These are phyloP conservation scores for Hippoglossus stenolepis DNA, from an alignment of 2,113 vertebrate genomes.

Conservation along the genomic window DNA sequence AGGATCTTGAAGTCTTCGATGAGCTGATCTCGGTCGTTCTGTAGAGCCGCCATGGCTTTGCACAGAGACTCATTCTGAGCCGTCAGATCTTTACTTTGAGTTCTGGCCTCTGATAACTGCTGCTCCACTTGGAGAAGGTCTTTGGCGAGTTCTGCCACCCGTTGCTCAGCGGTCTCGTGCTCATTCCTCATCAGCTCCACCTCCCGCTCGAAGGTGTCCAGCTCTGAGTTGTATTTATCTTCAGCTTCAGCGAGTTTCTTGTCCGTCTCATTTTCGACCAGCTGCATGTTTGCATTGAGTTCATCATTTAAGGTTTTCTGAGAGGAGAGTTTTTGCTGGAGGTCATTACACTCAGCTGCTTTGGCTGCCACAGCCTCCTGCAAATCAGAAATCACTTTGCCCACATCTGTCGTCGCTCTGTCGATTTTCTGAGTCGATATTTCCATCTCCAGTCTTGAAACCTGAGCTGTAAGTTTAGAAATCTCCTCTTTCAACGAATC, in stretches of 20 bases:
- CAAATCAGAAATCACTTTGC: slow-evolving; percentile 75
- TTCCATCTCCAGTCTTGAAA: slow-evolving; percentile 77
- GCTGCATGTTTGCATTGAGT: slow-evolving; percentile 60
- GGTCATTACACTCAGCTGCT: slow-evolving; percentile 75
- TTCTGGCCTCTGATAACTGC: slow-evolving; percentile 67
- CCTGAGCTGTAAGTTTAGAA: slow-evolving; percentile 74
- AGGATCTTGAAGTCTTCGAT: slow-evolving; percentile 86
- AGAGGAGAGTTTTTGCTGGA: slow-evolving; percentile 72
- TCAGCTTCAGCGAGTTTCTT: slow-evolving; percentile 63
- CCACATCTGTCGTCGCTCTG: slow-evolving; percentile 68
- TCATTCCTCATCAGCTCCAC: slow-evolving; percentile 68
- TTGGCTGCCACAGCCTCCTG: slow-evolving; percentile 75
- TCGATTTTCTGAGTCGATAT: slow-evolving; percentile 76
- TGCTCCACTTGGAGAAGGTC: slow-evolving; percentile 74
- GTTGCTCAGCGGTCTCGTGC: slow-evolving; percentile 68
- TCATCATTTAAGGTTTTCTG: slow-evolving; percentile 65
- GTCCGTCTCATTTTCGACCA: slow-evolving; percentile 63
- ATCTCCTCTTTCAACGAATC: slow-evolving; percentile 73
- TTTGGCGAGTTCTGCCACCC: slow-evolving; percentile 63
- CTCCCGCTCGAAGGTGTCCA: slow-evolving; percentile 56
- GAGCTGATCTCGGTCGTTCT: slow-evolving; percentile 86
- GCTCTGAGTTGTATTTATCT: slow-evolving; percentile 62
- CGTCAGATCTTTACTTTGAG: slow-evolving; percentile 75
- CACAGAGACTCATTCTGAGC: slow-evolving; percentile 86
- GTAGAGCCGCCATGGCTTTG: slow-evolving; percentile 88